Evolutionary conservation across 1,140 invertebrate species (phyloP).

Genomic region (Hermetia illucens): DNA sequence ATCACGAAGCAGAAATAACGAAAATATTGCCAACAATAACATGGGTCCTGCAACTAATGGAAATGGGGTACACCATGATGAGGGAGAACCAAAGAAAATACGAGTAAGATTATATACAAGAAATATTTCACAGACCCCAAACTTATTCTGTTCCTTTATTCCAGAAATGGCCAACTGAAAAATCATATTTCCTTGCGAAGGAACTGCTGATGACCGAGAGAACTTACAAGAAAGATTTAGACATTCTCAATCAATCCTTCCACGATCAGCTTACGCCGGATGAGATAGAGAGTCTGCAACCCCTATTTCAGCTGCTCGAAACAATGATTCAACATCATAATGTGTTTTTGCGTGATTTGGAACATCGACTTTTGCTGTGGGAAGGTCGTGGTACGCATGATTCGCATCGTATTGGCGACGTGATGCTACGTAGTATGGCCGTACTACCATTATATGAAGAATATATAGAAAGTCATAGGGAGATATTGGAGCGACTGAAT

Average conservation of each 20-base stretch:
- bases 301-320: conserved; percentile 33
- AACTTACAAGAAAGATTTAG: conserved; percentile 89
- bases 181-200: conserved; percentile 84
- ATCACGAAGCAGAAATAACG: conserved; percentile 21
- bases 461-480: conserved; percentile 62
- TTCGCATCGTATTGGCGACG: conserved; percentile 47
- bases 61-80: not conserved
- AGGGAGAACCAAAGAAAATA: conserved; percentile 3
- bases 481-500: conserved; percentile 62
- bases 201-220: conserved; percentile 91
- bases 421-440: conserved; percentile 47
- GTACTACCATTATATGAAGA: conserved; percentile 55
- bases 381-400: conserved; percentile 32
- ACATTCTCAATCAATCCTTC: conserved; percentile 72
- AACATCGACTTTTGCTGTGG: conserved; percentile 36
- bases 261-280: conserved; percentile 41
- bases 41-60: not conserved
- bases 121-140: not conserved
- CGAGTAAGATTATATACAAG: not conserved
- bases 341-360: conserved; percentile 38
- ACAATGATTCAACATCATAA: conserved; percentile 44
- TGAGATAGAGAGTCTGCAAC: conserved; percentile 27
- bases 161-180: conserved; percentile 57
- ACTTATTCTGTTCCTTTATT: conserved; percentile 8
- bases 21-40: conserved; percentile 13